Evolutionary conservation across 1,140 invertebrate genomes (phyloP).

Genomic region (Drosophila repleta): DNA sequence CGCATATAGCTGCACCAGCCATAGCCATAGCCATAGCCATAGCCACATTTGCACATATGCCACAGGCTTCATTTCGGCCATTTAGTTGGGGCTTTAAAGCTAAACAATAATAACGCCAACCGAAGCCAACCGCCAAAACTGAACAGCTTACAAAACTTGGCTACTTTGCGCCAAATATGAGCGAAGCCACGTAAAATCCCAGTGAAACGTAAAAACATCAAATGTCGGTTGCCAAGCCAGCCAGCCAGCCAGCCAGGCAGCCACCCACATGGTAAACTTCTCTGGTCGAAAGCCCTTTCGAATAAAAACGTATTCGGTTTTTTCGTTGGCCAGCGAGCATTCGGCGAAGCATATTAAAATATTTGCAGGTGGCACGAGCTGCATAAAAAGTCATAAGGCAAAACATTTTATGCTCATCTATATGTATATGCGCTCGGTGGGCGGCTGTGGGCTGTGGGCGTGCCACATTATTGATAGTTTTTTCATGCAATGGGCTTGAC

Average conservation of each 20-base stretch:
- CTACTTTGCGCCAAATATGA: constrained; percentile 66
- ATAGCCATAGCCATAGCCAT: constrained; percentile 16
- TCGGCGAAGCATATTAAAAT: constrained; percentile 75
- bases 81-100: constrained; percentile 64
- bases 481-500: constrained; percentile 63
- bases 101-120: constrained; percentile 50
- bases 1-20: constrained; percentile 36
- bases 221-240: constrained; percentile 14
- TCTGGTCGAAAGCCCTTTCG: constrained; percentile 4
- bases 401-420: constrained; percentile 69
- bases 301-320: constrained; percentile 13
- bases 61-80: constrained; percentile 27
- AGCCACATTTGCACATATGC: constrained; percentile 2
- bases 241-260: background rate
- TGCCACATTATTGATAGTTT: constrained; percentile 78
- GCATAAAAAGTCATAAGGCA: constrained; percentile 80
- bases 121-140: constrained; percentile 9
- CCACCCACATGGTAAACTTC: constrained; percentile 38
- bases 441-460: constrained; percentile 39
- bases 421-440: constrained; percentile 11
- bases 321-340: constrained; percentile 24
- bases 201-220: constrained; percentile 44
- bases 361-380: constrained; percentile 57
- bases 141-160: constrained; percentile 48
- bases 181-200: constrained; percentile 59